These are phyloP conservation scores for Phytoseiulus persimilis DNA, from an alignment of 2,888 invertebrate species.

Conservation along the genomic window DNA sequence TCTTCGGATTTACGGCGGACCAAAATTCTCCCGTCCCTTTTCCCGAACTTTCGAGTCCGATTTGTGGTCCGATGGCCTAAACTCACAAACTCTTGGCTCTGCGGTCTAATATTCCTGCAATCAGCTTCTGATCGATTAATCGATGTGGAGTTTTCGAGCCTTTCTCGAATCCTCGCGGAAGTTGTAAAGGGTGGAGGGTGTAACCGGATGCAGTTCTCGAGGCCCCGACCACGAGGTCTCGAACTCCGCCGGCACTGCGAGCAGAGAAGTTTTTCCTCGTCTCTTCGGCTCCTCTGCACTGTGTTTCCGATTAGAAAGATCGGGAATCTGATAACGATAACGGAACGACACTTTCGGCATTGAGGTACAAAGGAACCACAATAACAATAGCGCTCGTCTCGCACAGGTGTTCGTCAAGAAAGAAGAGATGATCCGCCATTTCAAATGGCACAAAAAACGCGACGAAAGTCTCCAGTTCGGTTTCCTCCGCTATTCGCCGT, in stretches of 20 bases:
- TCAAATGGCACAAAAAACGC: conserved; percentile 98
- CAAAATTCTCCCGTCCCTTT: no score
- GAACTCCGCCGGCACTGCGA: background rate
- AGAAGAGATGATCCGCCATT: conserved; percentile 96
- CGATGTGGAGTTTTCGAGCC: background rate
- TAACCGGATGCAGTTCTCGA: background rate
- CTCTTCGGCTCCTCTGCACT: no score
- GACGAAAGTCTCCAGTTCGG: conserved; percentile 93
- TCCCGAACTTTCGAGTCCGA: no score
- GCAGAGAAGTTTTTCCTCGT: background rate
- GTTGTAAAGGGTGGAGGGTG: background rate
- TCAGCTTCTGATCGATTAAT: background rate
- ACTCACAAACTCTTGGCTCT: background rate
- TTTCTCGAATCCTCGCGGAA: background rate
- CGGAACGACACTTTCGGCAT: no score
- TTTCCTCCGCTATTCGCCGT: conserved; percentile 84
- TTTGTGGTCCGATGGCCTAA: no score
- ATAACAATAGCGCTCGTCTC: background rate
- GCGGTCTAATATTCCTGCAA: background rate
- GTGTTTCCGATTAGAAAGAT: background rate
- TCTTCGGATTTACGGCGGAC: no score
- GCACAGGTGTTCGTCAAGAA: conserved; percentile 83
- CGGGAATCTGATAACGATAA: no score
- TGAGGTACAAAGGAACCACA: no score
- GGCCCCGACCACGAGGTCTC: background rate